Evolutionary conservation across 2,797 vertebrate genomes (phyloP).

Genomic region (Parambassis ranga): DNA sequence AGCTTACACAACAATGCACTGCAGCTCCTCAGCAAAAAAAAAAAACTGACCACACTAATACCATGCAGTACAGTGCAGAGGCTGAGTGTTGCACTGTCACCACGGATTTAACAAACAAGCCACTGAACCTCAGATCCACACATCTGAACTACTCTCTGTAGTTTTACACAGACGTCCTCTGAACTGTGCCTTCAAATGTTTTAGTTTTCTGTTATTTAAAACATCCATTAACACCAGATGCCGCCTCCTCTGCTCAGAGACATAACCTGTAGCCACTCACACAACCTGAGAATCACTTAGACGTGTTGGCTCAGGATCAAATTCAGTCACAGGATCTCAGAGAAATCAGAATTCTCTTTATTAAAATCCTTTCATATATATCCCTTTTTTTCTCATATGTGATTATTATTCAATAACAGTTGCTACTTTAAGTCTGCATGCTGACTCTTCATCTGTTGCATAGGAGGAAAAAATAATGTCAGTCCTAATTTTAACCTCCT

Average conservation of each 20-base stretch:
- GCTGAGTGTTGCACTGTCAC: conserved; percentile 7
- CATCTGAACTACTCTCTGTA: neutral
- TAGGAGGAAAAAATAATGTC: neutral
- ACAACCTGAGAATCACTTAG: conserved; percentile 3
- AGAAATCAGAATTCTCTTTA: neutral
- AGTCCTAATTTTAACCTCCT: conserved; percentile 2
- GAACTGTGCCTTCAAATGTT: neutral
- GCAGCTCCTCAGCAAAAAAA: conserved; percentile 9
- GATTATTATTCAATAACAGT: neutral
- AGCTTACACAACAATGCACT: conserved; percentile 7
- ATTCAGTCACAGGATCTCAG: neutral
- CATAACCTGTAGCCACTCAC: conserved; percentile 30
- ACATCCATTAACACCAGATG: neutral
- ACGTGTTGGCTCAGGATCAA: neutral
- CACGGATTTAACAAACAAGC: conserved; percentile 8
- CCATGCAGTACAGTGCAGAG: neutral
- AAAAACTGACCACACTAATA: conserved; percentile 24
- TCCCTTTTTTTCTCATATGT: neutral
- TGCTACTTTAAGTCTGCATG: neutral
- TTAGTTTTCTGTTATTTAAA: neutral
- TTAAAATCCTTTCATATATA: neutral
- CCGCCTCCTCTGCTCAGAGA: neutral
- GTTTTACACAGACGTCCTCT: neutral
- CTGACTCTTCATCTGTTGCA: conserved; percentile 28
- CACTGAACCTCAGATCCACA: neutral